Percentiles rank a stretch among this genome's conserved stretches.
These are phyloP conservation scores for Pteromalus puparum DNA, from an alignment of 1,140 invertebrate species.

Conservation along the genomic window DNA sequence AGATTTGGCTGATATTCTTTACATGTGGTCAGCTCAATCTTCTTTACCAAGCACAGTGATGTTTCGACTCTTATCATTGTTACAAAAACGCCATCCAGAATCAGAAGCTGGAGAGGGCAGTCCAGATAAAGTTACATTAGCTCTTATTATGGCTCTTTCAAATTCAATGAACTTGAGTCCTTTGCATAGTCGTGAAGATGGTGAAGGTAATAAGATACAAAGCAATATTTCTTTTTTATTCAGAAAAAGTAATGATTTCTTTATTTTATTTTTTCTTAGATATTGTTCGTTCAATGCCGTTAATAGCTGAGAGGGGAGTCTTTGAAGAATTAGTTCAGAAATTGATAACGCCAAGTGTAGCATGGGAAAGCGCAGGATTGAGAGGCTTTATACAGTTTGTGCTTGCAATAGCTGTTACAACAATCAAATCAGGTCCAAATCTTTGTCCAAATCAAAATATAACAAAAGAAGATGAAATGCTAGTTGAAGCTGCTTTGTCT, in stretches of 20 bases:
- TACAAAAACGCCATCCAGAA: conserved; percentile 72
- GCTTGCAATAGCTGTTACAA: conserved; percentile 87
- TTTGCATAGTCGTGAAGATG: conserved; percentile 79
- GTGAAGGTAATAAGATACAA: conserved; percentile 71
- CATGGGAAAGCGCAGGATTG: conserved; percentile 82
- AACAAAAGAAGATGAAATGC: conserved; percentile 70
- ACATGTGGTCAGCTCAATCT: conserved; percentile 90
- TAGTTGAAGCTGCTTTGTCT: conserved; percentile 88
- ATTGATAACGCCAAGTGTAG: conserved; percentile 75
- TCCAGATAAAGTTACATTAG: conserved; percentile 86
- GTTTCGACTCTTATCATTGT: conserved; percentile 70
- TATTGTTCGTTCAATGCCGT: conserved; percentile 82
- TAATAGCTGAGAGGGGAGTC: conserved; percentile 83
- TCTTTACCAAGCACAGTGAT: conserved; percentile 81
- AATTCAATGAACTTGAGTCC: conserved; percentile 91
- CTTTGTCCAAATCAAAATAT: conserved; percentile 64
- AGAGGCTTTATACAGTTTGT: conserved; percentile 86
- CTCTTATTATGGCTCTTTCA: conserved; percentile 88
- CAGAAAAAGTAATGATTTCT: background rate
- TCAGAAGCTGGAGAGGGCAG: conserved; percentile 76
- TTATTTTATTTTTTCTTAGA: conserved; percentile 70
- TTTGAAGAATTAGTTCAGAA: conserved; percentile 76
- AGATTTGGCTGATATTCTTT: conserved; percentile 89
- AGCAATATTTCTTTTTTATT: background rate
- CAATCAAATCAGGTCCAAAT: conserved; percentile 80